Percentiles rank a stretch among this genome's conserved stretches.
phyloP scores from a whole-genome alignment of 2,797 vertebrate species.

The Fratercula arctica region DNA sequence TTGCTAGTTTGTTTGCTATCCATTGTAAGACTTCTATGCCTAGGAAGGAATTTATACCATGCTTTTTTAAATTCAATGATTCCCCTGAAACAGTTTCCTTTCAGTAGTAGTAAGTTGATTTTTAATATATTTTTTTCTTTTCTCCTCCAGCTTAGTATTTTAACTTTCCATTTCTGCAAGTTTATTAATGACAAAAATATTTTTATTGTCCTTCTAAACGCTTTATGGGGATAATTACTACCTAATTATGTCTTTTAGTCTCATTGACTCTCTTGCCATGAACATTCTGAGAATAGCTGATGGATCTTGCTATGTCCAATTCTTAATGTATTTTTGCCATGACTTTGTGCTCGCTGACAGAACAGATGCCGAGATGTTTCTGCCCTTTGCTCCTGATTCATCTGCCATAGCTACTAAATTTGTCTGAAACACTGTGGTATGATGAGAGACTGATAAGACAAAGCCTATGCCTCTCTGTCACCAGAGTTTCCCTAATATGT shows the following conservation, averaged over 20 bases:
- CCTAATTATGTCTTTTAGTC: neutral
- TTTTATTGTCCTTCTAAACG: neutral
- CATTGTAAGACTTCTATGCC: neutral
- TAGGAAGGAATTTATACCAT: neutral
- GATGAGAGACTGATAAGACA: conserved; percentile 43
- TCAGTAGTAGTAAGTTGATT: neutral
- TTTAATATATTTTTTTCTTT: neutral
- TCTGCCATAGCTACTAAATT: neutral
- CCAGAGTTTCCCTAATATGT: conserved; percentile 27
- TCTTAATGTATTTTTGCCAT: neutral
- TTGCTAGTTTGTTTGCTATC: neutral
- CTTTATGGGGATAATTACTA: neutral
- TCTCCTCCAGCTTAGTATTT: neutral
- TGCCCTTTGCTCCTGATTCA: neutral
- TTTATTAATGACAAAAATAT: neutral
- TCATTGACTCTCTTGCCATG: neutral
- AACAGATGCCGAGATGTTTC: conserved; percentile 23
- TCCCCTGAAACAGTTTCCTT: neutral
- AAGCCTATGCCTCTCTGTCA: neutral
- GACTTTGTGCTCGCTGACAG: neutral
- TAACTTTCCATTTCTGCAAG: neutral
- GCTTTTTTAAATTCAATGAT: neutral
- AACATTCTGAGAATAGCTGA: neutral
- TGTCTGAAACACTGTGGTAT: conserved; percentile 8
- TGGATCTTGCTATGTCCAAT: neutral